phyloP scores from a whole-genome alignment of 1,140 invertebrate genomes.

The Proctacanthus coquilletti region DNA sequence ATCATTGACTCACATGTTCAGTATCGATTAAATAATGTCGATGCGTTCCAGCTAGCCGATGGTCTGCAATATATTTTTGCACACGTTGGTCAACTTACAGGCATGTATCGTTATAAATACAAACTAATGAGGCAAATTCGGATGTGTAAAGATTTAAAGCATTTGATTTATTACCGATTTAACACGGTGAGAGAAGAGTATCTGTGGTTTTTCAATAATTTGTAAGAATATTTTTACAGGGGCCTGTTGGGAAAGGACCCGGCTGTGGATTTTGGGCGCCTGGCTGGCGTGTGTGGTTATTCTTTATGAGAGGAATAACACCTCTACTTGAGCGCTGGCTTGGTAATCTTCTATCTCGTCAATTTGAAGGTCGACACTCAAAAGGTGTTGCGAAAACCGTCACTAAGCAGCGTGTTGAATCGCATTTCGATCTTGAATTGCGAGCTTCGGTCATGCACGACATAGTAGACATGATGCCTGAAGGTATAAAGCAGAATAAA shows the following conservation, averaged over 20 bases:
- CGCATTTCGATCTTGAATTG: conserved; percentile 97
- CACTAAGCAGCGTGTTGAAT: conserved; percentile 98
- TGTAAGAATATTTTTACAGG: conserved; percentile 35
- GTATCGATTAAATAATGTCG: conserved; percentile 97
- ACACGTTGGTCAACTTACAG: conserved; percentile 97
- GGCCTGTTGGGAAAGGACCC: conserved; percentile 95
- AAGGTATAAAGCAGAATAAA: conserved; percentile 99
- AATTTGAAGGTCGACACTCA: conserved; percentile 97
- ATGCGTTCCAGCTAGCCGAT: conserved; percentile 96
- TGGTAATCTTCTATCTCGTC: conserved; percentile 91
- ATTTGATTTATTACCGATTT: conserved; percentile 98
- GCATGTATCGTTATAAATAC: conserved; percentile 99
- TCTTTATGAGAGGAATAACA: conserved; percentile 98
- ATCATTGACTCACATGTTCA: conserved; percentile 99
- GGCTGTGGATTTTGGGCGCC: conserved; percentile 99
- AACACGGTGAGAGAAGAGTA: conserved; percentile 66
- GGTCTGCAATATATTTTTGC: conserved; percentile 99
- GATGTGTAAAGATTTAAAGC: conserved; percentile 99
- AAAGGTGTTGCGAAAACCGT: conserved; percentile 99
- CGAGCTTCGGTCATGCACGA: conserved; percentile 99
- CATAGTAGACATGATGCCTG: conserved; percentile 99
- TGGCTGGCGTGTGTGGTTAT: conserved; percentile 98
- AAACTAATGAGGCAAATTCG: conserved; percentile 99
- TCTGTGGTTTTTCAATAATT: conserved; percentile 1
- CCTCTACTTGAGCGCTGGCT: conserved; percentile 95